phyloP scores from a whole-genome alignment of 2,888 invertebrate genomes.

The Disparrhopalites patrizii region DNA sequence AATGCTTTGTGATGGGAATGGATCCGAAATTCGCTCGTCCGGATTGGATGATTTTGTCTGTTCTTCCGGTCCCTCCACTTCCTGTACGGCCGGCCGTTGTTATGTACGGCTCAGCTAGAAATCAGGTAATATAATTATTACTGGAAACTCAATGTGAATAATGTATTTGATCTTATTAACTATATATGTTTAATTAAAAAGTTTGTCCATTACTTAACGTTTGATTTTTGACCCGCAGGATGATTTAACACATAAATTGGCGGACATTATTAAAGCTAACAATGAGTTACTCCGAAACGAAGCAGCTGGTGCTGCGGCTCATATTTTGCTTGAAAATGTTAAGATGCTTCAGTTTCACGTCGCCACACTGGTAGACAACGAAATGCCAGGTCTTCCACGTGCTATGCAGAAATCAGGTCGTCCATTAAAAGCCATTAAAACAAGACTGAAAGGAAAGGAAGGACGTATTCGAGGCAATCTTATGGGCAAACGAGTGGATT shows the following conservation, averaged over 20 bases:
- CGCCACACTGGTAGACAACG: conserved; percentile 96
- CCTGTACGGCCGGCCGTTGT: conserved; percentile 96
- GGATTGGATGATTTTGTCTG: conserved; percentile 99
- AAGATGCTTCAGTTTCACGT: conserved; percentile 98
- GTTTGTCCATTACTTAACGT: background rate
- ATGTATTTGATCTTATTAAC: background rate
- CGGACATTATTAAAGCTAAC: conserved; percentile 97
- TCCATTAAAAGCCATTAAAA: conserved; percentile 95
- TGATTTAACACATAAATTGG: conserved; percentile 96
- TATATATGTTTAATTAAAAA: background rate
- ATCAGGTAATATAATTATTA: conserved; percentile 60
- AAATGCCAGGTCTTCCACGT: conserved; percentile 95
- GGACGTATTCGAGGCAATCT: conserved; percentile 98
- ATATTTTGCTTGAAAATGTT: conserved; percentile 93
- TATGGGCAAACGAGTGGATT: conserved; percentile 99
- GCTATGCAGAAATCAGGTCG: conserved; percentile 99
- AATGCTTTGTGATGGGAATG: conserved; percentile 89
- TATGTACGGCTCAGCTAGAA: conserved; percentile 98
- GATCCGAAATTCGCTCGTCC: conserved; percentile 96
- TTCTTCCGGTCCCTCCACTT: conserved; percentile 93
- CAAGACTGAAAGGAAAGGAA: conserved; percentile 95
- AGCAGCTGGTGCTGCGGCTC: conserved; percentile 93
- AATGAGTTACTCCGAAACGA: conserved; percentile 94
- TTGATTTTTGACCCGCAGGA: conserved; percentile 61
- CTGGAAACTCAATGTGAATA: no score